Evolutionary conservation across 2,888 invertebrate genomes (phyloP).

Genomic region (Caenorhabditis sp.): DNA sequence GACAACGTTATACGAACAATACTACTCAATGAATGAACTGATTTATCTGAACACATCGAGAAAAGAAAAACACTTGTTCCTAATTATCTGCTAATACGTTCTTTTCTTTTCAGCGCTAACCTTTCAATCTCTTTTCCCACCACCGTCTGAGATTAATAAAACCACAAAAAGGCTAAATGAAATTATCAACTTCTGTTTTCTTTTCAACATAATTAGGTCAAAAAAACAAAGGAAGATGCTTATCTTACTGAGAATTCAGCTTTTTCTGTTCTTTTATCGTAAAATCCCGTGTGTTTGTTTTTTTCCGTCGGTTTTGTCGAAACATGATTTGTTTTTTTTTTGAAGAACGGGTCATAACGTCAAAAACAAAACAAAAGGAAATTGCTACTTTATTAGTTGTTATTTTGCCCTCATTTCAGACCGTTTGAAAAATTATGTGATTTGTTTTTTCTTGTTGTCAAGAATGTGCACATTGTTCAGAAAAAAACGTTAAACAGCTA

Average conservation of each 20-base stretch:
- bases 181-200: background rate
- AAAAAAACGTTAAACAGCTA: too few species aligned
- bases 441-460: background rate
- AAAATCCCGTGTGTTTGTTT: background rate
- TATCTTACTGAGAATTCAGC: background rate
- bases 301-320: background rate
- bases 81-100: background rate
- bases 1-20: background rate
- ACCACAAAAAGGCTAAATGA: background rate
- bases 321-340: background rate
- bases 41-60: too few species aligned
- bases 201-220: conserved; percentile 1
- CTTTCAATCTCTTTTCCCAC: background rate
- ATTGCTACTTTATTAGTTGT: background rate
- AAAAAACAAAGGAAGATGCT: background rate
- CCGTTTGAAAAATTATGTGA: background rate
- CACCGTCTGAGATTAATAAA: background rate
- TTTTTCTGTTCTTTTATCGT: background rate
- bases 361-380: background rate
- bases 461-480: too few species aligned
- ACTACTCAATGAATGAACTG: background rate
- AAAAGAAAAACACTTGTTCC: conserved; percentile 3
- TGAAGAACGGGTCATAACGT: background rate
- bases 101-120: background rate
- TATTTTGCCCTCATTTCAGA: background rate